Base-by-base conservation (phyloP, 2,888 invertebrate genomes). In the Drosophila lutescens region DNA sequence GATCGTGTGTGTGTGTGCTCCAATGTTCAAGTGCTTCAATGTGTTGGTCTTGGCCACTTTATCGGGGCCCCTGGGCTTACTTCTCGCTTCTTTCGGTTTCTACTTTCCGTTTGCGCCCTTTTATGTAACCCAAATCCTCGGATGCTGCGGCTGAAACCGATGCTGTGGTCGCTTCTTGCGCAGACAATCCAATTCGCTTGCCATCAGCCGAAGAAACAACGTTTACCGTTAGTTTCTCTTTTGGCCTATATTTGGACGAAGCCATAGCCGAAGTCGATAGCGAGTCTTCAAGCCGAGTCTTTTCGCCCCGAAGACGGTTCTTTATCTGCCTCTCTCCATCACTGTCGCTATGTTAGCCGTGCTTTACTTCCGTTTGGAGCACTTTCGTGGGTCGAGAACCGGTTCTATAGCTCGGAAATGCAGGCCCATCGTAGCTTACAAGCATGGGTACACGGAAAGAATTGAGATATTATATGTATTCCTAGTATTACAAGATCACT, bases 171-270 rank as follows among this genome's bases (percentile, higher is more conserved):
- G 59, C 66, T 71, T 62, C 63, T 80, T 32, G 65, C 53, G 70
- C 62, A 63, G 69, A 76, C 79, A 74, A 75, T 65, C 73, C 59
- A 51, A 77, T 61, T 59, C 54, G 77, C 63, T 73, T 62, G 71
- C 55, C 70, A 57, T 50, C 53, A 40, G 56, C 59, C 58, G 44
- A 56, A 71, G 50, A 67, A 68, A 54, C 62, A 63, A 40, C 77
- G 66, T 84, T 73, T 85, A 89, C 88, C 89, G 90, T 90, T 90
- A 90, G 90, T 90, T 90, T 90, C 90, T 90, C 91, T 90, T 90
- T 90, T 90, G 91, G 91, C 90, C 90, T 84, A 90, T 90, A 90
- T 90, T 90, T 83, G 74, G 54, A 51, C 51, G 34, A 55, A 56
- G 58, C 69, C 26, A 41, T 13, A 49, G 63, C 13, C 57, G 50